A percentile compares a stretch with the other conserved stretches of the same genome.
These are phyloP conservation scores for Fratercula arctica DNA, from an alignment of 2,797 vertebrate species.

Conservation along the genomic window DNA sequence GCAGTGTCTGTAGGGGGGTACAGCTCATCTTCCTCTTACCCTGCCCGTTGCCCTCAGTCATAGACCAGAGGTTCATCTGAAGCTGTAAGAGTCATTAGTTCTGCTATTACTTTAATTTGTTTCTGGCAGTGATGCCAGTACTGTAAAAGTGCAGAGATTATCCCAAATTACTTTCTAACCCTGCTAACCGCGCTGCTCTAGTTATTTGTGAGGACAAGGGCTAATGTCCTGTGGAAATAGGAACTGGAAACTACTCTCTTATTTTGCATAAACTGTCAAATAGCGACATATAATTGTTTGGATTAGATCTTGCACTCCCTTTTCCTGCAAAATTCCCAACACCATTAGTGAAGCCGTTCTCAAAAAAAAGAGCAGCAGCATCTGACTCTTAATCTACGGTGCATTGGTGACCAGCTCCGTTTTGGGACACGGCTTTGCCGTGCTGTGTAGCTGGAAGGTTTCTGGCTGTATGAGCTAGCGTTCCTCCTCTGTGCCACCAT, in stretches of 20 bases:
- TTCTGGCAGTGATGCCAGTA: background rate
- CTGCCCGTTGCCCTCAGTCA: background rate
- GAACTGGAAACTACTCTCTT: background rate
- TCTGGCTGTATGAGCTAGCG: background rate
- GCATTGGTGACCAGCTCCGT: rapidly evolving
- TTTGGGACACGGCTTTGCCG: background rate
- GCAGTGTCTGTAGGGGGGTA: background rate
- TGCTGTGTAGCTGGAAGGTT: background rate
- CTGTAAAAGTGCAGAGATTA: background rate
- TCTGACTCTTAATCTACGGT: background rate
- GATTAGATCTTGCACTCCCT: background rate
- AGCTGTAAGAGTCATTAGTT: background rate
- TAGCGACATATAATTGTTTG: background rate
- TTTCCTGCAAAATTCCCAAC: background rate
- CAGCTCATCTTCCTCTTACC: background rate
- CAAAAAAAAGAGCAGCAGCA: background rate
- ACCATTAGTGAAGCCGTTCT: background rate
- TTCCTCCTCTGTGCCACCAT: background rate
- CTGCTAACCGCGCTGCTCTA: background rate
- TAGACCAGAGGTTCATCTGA: background rate
- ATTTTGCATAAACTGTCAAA: background rate
- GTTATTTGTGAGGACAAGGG: background rate
- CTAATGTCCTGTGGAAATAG: background rate
- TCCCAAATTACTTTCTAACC: background rate
- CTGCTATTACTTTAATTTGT: background rate